Evolutionary conservation across 2,888 invertebrate genomes (phyloP).

Genomic region (Pocota personata): DNA sequence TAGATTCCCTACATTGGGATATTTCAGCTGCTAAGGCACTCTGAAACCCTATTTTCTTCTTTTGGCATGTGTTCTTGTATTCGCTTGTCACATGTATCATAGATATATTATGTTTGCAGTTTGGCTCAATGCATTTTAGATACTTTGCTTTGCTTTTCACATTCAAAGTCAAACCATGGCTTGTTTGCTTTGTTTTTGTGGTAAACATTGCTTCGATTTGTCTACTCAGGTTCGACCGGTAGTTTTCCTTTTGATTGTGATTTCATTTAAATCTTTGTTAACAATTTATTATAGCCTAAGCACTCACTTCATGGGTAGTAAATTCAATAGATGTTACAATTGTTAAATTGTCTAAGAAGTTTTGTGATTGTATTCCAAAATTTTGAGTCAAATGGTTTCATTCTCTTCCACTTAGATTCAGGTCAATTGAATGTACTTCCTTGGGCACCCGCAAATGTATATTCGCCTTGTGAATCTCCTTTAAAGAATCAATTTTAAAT

Average conservation of each 20-base stretch:
- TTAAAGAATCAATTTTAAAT: background rate
- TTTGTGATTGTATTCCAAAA: background rate
- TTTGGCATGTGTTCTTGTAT: background rate
- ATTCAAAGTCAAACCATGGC: constrained; percentile 6
- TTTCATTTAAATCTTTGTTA: background rate
- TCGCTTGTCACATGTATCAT: too few relatives aligned
- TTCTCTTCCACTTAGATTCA: background rate
- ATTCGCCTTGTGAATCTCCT: background rate
- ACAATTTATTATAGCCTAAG: background rate
- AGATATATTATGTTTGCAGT: background rate
- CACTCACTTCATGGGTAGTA: background rate
- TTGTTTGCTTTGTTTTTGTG: background rate
- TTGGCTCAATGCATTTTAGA: constrained; percentile 1
- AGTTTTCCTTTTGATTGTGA: background rate
- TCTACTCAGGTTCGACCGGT: background rate
- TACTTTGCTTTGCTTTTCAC: background rate
- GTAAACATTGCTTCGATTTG: background rate
- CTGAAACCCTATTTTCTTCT: background rate
- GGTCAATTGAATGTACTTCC: background rate
- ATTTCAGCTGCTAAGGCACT: background rate
- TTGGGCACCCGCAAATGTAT: background rate
- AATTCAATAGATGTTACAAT: background rate
- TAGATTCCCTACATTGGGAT: constrained; percentile 4
- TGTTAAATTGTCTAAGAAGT: background rate
- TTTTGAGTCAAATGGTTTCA: background rate